Base-by-base conservation (phyloP, 2,113 vertebrate species). In the Lontra canadensis region DNA sequence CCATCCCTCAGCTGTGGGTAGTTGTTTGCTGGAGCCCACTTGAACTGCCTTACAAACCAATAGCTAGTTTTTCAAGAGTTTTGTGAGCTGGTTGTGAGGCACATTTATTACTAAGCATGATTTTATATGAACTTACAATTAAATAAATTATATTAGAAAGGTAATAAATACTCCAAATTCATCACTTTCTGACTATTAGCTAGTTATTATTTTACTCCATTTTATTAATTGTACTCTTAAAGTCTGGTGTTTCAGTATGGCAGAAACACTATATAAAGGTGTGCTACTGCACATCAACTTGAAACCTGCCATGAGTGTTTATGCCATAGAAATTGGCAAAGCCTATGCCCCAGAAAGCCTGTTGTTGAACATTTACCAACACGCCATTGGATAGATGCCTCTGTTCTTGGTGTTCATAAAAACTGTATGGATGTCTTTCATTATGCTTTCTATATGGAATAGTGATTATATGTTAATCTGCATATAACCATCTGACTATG, bases 41-140 rank as follows among this genome's bases (percentile, higher is more conserved):
- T 42, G 8, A 59, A 39, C 39, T 74, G 42, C 20, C 20, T 39
- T 52, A 92, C 76, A 52, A 90, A 78, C 81, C 71, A 36, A 21
- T 34, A 29, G 23, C 21, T 82, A 57, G 74, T 67, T 87, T 87
- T 86, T 84, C 14, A 94, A 69, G 57, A 29, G 78, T 90, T 95
- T 59, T 63, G 25, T 93, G 39, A 91, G 67, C 23, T 18, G 1
- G 4, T 69, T 93, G 71, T 69, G 74, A 94, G 81, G 29, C 39
- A 78, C 20, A 76, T n/a, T 2, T 96, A n/a, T 95, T 95, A 79
- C 73, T 69, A 47, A 44, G 84, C n/a, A 89, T 73, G 55, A 63
- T 69, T 67, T 61, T 83, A 83, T 31, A 52, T 86, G 78, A 85
- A 84, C 42, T 52, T 91, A 31, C 3, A 82, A 36, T 49, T 85